Conservation (phyloP, 2,113 vertebrate species). For the Panurus biarmicus region DNA sequence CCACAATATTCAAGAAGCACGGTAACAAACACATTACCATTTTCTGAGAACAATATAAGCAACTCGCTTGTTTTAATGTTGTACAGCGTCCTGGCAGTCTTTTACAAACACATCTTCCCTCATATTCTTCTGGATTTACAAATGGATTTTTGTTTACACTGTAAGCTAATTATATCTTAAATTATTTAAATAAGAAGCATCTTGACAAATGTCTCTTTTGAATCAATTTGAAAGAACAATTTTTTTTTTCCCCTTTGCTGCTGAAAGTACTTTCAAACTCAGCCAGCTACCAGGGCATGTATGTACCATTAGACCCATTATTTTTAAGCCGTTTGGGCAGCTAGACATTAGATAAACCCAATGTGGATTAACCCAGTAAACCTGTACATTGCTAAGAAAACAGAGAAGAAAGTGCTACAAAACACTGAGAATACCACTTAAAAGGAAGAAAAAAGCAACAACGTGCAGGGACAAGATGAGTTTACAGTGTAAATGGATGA, state of each 20-base stretch:
- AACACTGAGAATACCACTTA: conserved; percentile 6
- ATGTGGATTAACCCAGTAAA: conserved; percentile 27
- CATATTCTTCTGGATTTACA: not conserved
- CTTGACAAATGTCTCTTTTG: not conserved
- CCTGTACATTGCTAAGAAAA: conserved; percentile 23
- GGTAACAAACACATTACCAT: not conserved
- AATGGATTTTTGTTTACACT: not conserved
- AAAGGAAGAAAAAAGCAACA: conserved; percentile 46
- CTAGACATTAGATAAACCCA: conserved; percentile 4
- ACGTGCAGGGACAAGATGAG: conserved; percentile 49
- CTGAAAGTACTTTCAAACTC: not conserved
- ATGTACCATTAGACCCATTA: conserved; percentile 25
- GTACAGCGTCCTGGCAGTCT: not conserved
- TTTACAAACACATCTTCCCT: not conserved
- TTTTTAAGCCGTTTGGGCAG: conserved; percentile 25
- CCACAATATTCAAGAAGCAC: not conserved
- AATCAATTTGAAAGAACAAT: not conserved
- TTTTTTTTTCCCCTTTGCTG: not conserved
- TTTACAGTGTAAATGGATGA: conserved; percentile 42
- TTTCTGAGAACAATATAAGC: not conserved
- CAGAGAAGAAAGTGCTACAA: conserved; percentile 12
- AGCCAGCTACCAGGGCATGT: not conserved
- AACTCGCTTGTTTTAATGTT: not conserved
- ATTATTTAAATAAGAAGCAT: conserved; percentile 29
- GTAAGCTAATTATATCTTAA: not conserved